Base-by-base conservation (phyloP, 2,113 vertebrate species). In the Mellivora capensis region DNA sequence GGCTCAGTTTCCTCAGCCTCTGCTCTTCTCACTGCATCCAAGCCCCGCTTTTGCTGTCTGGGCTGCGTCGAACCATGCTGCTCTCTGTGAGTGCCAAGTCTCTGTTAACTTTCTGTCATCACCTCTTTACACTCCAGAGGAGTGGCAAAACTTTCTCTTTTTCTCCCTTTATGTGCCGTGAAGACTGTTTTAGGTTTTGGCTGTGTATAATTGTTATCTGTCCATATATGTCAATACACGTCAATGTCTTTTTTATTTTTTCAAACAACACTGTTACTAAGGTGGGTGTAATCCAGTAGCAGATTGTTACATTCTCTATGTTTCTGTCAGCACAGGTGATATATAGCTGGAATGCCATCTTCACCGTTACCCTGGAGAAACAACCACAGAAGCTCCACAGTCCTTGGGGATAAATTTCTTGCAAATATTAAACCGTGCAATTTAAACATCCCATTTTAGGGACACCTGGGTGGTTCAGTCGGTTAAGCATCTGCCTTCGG, bases 1-100 rank as follows among this genome's bases (percentile, higher is more conserved):
- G 4, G 18, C 20, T n/a, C 11, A 20, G 14, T 47, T 39, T 79
- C 4, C 17, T 85, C 31, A 47, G 37, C 77, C 42, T 12, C 59
- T n/a, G 0, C 0, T 77, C 17, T 15, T 90, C 21, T 77, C 29
- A 4, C 25, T 20, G 4, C 4, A 8, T 21, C 47, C 18, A 15
- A 49, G 17, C 14, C 29, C 44, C 11, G 37, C 34, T 49, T 67
- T 49, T 77, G 59, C 4, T 37, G 7, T 69, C 7, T 20, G 47
- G 59, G 61, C 31, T 86, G 9, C 9, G 59, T 80, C 4, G 34
- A 37, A 69, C 4, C 7, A 59, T 17, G 1, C 2, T 44, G 25
- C 2, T 69, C 49, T 10, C 49, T 37, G 3, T 34, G n/a, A 10
- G 17, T 69, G 11, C 23, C 77, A 80, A 54, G 31, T 67, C 80